phyloP scores from a whole-genome alignment of 23 tunicate species.

The Trididemnum clinides region DNA sequence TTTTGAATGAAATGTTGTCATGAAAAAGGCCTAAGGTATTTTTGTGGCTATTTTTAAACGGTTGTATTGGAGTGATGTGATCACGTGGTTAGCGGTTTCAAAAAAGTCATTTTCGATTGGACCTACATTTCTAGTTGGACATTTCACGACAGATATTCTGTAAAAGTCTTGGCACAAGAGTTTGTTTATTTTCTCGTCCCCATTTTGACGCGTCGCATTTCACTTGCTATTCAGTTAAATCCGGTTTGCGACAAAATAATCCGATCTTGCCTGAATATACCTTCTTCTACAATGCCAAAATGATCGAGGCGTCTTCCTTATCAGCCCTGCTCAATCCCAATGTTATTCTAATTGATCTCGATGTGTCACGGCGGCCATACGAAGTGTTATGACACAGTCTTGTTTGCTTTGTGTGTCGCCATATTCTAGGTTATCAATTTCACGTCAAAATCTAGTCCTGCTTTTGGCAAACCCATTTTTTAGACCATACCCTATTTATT shows the following conservation, averaged over 20 bases:
- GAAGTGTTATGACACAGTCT: neutral
- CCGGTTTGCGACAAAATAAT: conserved; percentile 23
- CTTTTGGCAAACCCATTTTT: neutral
- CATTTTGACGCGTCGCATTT: conserved; percentile 19
- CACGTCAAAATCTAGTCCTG: no score
- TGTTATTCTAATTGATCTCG: neutral
- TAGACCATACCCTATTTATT: neutral
- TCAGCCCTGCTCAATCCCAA: neutral
- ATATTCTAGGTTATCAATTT: no score
- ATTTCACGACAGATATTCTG: no score
- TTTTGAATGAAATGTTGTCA: no score
- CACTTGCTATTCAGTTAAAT: neutral
- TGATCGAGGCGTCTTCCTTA: neutral
- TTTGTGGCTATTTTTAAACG: no score
- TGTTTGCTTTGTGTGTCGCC: neutral
- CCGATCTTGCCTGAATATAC: conserved; percentile 12
- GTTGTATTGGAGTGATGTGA: no score
- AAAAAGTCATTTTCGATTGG: no score
- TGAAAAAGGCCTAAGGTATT: no score
- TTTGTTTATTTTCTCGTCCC: conserved; percentile 7
- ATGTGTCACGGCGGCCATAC: neutral
- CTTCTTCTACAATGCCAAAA: neutral
- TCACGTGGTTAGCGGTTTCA: no score
- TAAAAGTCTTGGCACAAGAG: no score
- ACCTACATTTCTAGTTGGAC: no score